A percentile compares a stretch with the other conserved stretches of the same genome.
These are phyloP conservation scores for Tachyglossus aculeatus DNA, from an alignment of 2,797 vertebrate genomes.

Conservation along the genomic window DNA sequence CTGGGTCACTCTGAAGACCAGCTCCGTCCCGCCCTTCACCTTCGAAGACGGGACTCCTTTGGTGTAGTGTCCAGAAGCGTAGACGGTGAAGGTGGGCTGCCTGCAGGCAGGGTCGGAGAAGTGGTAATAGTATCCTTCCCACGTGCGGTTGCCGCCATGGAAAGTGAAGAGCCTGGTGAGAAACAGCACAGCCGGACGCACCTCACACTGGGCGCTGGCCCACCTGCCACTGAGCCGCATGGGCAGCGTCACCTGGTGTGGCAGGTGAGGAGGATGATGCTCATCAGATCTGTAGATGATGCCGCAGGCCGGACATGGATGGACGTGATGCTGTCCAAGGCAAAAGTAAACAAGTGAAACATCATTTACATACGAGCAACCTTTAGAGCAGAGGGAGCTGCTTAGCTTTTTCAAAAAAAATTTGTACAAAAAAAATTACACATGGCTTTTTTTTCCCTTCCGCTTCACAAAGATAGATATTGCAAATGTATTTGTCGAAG, in stretches of 20 bases:
- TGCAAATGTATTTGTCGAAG: too few species aligned
- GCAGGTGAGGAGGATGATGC: constrained; percentile 81
- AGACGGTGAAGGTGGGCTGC: constrained; percentile 84
- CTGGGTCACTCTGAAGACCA: constrained; percentile 83
- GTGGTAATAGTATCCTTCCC: constrained; percentile 87
- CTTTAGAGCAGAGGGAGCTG: too few species aligned
- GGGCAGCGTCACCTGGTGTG: constrained; percentile 40
- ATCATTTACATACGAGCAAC: too few species aligned
- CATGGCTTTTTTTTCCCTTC: too few species aligned
- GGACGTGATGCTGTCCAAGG: constrained; percentile 81
- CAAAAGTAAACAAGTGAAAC: neutral
- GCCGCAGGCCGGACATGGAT: constrained; percentile 85
- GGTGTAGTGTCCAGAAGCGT: constrained; percentile 81
- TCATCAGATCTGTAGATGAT: constrained; percentile 81
- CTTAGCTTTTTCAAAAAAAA: too few species aligned
- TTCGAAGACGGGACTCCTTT: constrained; percentile 77
- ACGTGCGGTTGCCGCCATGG: constrained; percentile 73
- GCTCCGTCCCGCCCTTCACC: constrained; percentile 79
- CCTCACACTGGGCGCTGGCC: constrained; percentile 86
- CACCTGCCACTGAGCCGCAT: constrained; percentile 80
- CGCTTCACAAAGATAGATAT: too few species aligned
- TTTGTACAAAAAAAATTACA: too few species aligned
- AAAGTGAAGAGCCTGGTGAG: constrained; percentile 87
- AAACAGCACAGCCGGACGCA: constrained; percentile 85
- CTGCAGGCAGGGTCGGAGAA: constrained; percentile 85